Conservation (phyloP, 92 coral and sea anemone genomes). For the Zoanthus sociatus region DNA sequence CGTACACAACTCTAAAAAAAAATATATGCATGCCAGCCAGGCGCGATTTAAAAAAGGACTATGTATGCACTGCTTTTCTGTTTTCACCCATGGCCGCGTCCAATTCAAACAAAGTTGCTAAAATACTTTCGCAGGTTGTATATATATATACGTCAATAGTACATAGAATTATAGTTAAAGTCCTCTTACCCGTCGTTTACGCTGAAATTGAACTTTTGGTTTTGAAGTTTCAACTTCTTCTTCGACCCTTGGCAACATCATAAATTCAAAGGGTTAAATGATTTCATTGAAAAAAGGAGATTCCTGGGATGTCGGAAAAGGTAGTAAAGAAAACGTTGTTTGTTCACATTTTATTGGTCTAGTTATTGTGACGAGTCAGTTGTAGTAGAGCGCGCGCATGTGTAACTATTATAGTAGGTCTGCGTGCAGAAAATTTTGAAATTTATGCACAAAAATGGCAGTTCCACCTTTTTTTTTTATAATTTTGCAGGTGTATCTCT, state of each 20-base stretch:
- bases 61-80: too few relatives aligned
- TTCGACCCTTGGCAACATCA: slow-evolving; percentile 29
- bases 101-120: background rate
- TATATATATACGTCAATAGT: background rate
- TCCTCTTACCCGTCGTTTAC: slow-evolving; percentile 27
- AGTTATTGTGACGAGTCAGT: slow-evolving; percentile 32
- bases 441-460: too few relatives aligned
- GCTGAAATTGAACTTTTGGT: background rate
- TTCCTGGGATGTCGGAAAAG: too few relatives aligned
- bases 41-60: too few relatives aligned
- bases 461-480: too few relatives aligned
- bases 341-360: background rate
- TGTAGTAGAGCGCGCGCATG: slow-evolving; percentile 1
- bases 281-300: background rate
- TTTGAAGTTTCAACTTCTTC: slow-evolving; percentile 9
- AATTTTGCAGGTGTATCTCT: too few relatives aligned
- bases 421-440: too few relatives aligned
- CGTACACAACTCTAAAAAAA: too few relatives aligned
- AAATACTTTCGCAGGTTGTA: too few relatives aligned
- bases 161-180: background rate
- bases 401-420: background rate
- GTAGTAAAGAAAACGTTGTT: background rate
- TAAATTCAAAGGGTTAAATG: background rate
- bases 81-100: too few relatives aligned
- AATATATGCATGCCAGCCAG: too few relatives aligned